These are phyloP conservation scores for Danio tinwini DNA, from an alignment of 2,797 vertebrate species.

Conservation along the genomic window DNA sequence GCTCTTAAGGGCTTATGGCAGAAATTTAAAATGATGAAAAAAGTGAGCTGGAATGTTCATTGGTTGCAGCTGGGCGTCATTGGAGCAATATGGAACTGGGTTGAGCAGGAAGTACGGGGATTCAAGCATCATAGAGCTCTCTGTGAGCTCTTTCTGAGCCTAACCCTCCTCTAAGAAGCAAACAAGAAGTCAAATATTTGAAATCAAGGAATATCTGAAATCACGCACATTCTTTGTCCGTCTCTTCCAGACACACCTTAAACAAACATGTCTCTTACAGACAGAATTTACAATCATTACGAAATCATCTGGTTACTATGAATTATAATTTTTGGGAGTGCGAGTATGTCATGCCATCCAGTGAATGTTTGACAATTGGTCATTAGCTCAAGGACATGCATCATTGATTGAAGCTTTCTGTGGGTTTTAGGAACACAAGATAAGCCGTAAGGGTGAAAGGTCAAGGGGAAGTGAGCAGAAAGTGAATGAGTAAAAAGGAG, in stretches of 20 bases:
- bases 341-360: not conserved
- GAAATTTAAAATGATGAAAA: constrained; percentile 79
- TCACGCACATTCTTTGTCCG: constrained; percentile 55
- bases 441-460: not conserved
- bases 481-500: not conserved
- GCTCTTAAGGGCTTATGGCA: constrained; percentile 75
- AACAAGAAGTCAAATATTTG: constrained; percentile 50
- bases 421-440: constrained; percentile 3
- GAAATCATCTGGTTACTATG: not conserved
- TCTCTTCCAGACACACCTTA: constrained; percentile 49
- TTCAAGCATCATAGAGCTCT: constrained; percentile 32
- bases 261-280: constrained; percentile 25
- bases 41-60: constrained; percentile 76
- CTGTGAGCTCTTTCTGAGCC: not conserved
- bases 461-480: not conserved
- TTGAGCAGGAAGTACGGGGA: constrained; percentile 58
- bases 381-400: not conserved
- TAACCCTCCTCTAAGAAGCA: constrained; percentile 28
- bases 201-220: constrained; percentile 62
- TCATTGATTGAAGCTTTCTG: not conserved
- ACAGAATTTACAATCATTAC: constrained; percentile 21
- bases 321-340: not conserved
- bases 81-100: constrained; percentile 69
- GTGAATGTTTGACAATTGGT: not conserved
- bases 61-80: constrained; percentile 80